Evolutionary conservation across 2,888 invertebrate species (phyloP), one percentile per base, ranked within the genome.

Genomic region (Agapetus fuscipes): DNA sequence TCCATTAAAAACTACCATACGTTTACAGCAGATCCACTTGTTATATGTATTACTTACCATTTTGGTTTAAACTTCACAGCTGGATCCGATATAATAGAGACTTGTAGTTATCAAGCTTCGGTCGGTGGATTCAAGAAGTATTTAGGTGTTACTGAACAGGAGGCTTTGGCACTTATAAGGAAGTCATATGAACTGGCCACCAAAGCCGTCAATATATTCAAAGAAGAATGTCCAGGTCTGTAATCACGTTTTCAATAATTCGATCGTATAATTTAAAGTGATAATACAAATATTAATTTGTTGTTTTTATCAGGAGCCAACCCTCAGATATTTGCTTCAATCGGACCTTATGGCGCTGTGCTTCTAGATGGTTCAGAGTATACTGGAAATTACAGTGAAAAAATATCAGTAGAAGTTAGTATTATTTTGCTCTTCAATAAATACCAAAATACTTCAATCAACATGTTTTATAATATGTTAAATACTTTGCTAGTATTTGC

Each of bases 321-420:
- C 48, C 77, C 79, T 3, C 52, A 75, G 43, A 68, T 88, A 32
- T 82, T 80, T n/a, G 89, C 84, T 1, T 83, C 86, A 1, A 75
- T 88, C 37, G 89, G 89, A 3, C 84, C 89, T 0, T 88, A 83
- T 56, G 89, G 87, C 1, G 87, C 87, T 1, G 76, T 73, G 48
- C 62, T 84, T 32, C 78, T 79, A 50, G 84, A 90, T 59, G 80
- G 80, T 3, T 88, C 88, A 0, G 90, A 90, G 57, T 90, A 89
- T 57, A 76, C 74, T 2, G 89, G 88, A 1, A 63, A 64, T 13
- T 83, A 82, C 55, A 72, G 74, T 1, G 65, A 71, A 34, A 64
- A 56, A 37, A 68, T 78, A 1, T 57, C 74, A 1, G 56, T 56
- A 4, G 62, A 74, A 56, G 62, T 48, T 20, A 39, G n/a, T 7